A percentile compares a stretch with the other conserved stretches of the same genome.
Conservation (phyloP, 2,888 invertebrate genomes). For the Corythucha ciliata region DNA sequence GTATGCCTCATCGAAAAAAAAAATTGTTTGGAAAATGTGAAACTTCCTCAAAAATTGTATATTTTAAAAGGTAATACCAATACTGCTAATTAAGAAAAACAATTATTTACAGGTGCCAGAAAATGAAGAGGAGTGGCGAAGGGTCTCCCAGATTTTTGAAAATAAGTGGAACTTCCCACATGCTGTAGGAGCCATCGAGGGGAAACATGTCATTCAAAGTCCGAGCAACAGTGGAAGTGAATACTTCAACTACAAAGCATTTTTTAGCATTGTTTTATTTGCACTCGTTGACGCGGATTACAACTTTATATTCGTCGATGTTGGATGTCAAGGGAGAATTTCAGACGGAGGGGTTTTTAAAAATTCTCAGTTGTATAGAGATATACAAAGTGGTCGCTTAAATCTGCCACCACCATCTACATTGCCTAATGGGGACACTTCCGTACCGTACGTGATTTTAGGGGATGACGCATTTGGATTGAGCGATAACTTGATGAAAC, state of each 20-base stretch:
- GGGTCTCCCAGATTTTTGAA: background rate
- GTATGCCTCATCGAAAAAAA: no score
- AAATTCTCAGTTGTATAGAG: constrained; percentile 20
- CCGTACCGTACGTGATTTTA: constrained; percentile 30
- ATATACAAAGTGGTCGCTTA: constrained; percentile 19
- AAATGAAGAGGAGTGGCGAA: constrained; percentile 3
- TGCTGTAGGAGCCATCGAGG: constrained; percentile 15
- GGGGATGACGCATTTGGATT: constrained; percentile 35
- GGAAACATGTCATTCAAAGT: constrained; percentile 14
- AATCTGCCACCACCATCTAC: constrained; percentile 19
- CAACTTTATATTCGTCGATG: constrained; percentile 36
- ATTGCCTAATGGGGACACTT: constrained; percentile 18
- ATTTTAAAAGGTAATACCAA: no score
- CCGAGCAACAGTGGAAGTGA: constrained; percentile 8
- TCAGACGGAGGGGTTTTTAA: constrained; percentile 34
- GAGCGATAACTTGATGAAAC: constrained; percentile 31
- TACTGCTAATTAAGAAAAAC: no score
- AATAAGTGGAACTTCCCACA: constrained; percentile 17
- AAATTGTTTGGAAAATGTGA: no score
- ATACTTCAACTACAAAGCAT: constrained; percentile 16
- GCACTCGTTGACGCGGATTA: constrained; percentile 36
- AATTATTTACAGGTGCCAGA: constrained; percentile 14
- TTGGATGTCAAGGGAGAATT: constrained; percentile 37
- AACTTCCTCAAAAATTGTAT: no score
- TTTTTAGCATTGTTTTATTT: constrained; percentile 30